Evolutionary conservation across 1,140 invertebrate genomes (phyloP).

Genomic region (Drosophila grimshawi): DNA sequence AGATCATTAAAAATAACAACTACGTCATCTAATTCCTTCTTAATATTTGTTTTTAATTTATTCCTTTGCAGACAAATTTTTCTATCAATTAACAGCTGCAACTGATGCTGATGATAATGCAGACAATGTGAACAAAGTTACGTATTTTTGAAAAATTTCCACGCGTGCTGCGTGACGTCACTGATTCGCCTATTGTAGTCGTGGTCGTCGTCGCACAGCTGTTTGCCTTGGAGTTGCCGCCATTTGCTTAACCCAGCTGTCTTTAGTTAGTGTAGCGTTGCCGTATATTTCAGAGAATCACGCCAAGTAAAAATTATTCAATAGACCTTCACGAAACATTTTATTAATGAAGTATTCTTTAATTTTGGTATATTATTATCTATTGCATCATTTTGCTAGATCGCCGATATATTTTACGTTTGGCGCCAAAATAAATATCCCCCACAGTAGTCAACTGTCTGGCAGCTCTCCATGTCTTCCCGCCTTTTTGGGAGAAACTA

Average conservation of each 20-base stretch:
- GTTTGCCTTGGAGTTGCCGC: slow-evolving; percentile 16
- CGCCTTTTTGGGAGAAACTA: slow-evolving; percentile 45
- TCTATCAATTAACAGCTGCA: no score
- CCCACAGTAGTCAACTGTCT: background rate
- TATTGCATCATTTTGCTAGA: background rate
- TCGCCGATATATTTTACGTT: background rate
- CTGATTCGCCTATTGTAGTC: background rate
- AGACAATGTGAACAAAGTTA: no score
- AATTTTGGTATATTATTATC: background rate
- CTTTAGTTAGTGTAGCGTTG: slow-evolving; percentile 14
- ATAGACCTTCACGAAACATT: background rate
- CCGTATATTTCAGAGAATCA: background rate
- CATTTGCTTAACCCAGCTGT: slow-evolving; percentile 33
- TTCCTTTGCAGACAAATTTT: no score
- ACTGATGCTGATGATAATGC: no score
- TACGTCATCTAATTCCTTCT: no score
- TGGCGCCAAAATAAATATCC: slow-evolving; percentile 38
- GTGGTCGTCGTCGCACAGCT: slow-evolving; percentile 11
- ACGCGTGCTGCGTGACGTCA: no score
- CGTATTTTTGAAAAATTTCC: no score
- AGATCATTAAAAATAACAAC: no score
- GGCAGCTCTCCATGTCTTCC: slow-evolving; percentile 26
- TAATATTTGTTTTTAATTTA: no score
- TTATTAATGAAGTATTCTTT: slow-evolving; percentile 1
- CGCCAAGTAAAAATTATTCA: background rate